phyloP scores from a whole-genome alignment of 2,888 invertebrate species.

The Heliconius ismenius region DNA sequence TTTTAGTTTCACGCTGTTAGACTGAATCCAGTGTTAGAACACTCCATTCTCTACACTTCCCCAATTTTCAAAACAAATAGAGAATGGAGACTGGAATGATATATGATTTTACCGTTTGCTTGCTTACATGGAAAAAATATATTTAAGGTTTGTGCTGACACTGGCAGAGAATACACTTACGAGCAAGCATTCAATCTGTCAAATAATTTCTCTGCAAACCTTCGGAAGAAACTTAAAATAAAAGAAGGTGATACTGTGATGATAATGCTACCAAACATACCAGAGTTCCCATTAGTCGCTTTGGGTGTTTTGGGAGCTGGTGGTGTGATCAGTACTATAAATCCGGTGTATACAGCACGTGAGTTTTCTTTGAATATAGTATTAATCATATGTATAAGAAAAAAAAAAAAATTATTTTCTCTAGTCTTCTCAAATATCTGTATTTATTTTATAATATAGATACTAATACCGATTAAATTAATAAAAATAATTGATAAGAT shows the following conservation, averaged over 20 bases:
- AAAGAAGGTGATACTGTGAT: constrained; percentile 85
- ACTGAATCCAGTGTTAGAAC: too few relatives aligned
- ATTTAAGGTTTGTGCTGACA: constrained; percentile 86
- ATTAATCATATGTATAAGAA: neutral
- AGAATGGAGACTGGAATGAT: too few relatives aligned
- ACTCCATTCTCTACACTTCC: too few relatives aligned
- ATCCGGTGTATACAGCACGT: constrained; percentile 87
- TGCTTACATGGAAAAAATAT: neutral
- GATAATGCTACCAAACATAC: constrained; percentile 87
- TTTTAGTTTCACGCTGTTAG: neutral
- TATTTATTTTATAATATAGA: too few relatives aligned
- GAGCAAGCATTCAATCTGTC: constrained; percentile 84
- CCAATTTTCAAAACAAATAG: too few relatives aligned
- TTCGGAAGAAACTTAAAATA: constrained; percentile 85
- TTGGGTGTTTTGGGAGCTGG: constrained; percentile 87
- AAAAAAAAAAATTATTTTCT: neutral
- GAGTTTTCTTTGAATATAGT: constrained; percentile 49
- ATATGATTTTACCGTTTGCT: too few relatives aligned
- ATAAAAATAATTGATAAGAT: too few relatives aligned
- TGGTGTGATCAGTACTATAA: constrained; percentile 86
- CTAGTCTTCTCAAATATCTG: neutral
- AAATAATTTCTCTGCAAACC: constrained; percentile 84
- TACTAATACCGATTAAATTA: too few relatives aligned
- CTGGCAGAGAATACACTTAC: constrained; percentile 88
- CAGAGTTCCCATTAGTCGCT: constrained; percentile 86